A percentile compares a stretch with the other conserved stretches of the same genome.
Evolutionary conservation across 2,797 vertebrate genomes (phyloP).

Genomic region (Coendou prehensilis): DNA sequence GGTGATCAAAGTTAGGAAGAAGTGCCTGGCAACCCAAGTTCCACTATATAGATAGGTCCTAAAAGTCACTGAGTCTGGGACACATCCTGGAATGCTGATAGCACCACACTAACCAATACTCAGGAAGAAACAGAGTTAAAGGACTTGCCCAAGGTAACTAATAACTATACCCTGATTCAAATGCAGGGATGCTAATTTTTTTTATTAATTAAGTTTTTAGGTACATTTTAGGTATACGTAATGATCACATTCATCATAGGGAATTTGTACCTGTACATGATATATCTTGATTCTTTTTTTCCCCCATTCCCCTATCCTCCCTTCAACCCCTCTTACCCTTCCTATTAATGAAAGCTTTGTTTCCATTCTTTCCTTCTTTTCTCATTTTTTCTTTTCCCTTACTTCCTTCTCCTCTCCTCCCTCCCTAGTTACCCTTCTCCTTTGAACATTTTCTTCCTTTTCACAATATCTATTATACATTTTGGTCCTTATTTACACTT

Average conservation of each 20-base stretch:
- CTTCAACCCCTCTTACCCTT: no score
- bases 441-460: neutral
- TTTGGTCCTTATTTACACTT: neutral
- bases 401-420: neutral
- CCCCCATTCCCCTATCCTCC: no score
- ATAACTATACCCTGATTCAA: neutral
- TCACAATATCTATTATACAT: neutral
- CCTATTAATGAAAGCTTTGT: no score
- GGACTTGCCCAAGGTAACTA: neutral
- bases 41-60: neutral
- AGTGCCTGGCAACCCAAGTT: neutral
- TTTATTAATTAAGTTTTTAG: no score
- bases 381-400: no score
- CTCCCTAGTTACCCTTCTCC: neutral
- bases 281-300: no score
- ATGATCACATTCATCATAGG: no score
- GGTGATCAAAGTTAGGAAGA: conserved; percentile 60
- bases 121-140: neutral
- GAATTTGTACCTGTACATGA: no score
- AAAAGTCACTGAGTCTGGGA: neutral
- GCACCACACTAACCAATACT: no score
- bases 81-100: rapidly evolving
- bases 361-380: no score
- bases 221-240: no score
- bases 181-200: neutral